Evolutionary conservation across 1,140 invertebrate genomes (phyloP).

Genomic region (Linepithema humile): DNA sequence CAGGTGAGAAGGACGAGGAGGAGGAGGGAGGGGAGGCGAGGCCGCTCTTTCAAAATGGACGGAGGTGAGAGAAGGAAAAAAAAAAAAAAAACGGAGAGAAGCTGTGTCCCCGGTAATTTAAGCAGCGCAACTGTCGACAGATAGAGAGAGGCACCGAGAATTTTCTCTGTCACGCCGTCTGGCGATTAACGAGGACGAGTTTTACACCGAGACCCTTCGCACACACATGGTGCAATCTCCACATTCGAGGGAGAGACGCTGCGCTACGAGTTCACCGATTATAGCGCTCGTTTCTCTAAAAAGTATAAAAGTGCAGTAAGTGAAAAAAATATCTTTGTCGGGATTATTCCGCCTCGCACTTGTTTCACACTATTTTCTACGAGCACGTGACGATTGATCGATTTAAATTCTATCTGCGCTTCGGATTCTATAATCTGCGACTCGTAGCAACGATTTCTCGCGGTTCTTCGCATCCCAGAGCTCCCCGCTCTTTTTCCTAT

Average conservation of each 20-base stretch:
- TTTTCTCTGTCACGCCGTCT: constrained; percentile 4
- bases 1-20: background rate
- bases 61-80: background rate
- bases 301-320: background rate
- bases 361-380: background rate
- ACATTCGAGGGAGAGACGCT: background rate
- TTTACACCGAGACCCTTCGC: constrained; percentile 32
- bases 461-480: background rate
- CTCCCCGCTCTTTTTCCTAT: background rate
- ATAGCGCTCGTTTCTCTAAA: background rate
- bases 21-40: background rate
- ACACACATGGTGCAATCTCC: background rate
- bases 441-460: constrained; percentile 23
- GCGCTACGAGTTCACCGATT: background rate
- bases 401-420: background rate
- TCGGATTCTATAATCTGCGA: background rate
- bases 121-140: constrained; percentile 31
- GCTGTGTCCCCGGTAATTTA: constrained; percentile 47
- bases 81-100: background rate
- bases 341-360: background rate
- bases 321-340: background rate
- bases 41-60: constrained; percentile 38
- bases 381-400: background rate
- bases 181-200: constrained; percentile 60
- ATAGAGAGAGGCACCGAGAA: background rate